Conservation (phyloP, 2,113 vertebrate species). For the Pithys albifrons region DNA sequence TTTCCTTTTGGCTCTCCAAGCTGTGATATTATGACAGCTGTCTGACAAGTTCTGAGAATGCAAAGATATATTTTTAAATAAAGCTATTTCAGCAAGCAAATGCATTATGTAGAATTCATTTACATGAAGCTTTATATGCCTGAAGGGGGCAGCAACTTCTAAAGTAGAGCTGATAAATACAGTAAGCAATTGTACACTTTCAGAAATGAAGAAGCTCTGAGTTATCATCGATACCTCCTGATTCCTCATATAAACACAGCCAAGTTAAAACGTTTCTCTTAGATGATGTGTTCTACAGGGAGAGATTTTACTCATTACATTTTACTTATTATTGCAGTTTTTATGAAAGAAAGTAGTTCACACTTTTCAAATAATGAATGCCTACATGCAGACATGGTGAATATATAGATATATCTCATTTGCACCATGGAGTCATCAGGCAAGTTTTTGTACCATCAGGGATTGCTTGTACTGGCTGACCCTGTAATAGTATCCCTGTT, state of each 20-base stretch:
- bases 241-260: neutral
- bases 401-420: neutral
- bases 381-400: neutral
- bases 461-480: neutral
- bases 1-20: neutral
- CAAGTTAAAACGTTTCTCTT: neutral
- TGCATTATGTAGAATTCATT: neutral
- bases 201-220: neutral
- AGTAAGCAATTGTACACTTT: neutral
- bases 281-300: neutral
- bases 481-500: neutral
- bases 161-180: neutral
- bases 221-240: neutral
- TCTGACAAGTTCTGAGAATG: neutral
- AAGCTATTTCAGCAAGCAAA: neutral
- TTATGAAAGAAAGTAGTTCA: neutral
- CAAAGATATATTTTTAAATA: neutral
- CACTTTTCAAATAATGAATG: neutral
- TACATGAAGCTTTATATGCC: neutral
- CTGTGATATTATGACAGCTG: neutral
- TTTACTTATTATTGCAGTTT: neutral
- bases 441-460: neutral
- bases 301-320: neutral
- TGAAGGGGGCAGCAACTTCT: slow-evolving; percentile 65
- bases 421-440: neutral